Base-by-base conservation (phyloP, 2,888 invertebrate genomes). In the Taphrorychus bicolor region DNA sequence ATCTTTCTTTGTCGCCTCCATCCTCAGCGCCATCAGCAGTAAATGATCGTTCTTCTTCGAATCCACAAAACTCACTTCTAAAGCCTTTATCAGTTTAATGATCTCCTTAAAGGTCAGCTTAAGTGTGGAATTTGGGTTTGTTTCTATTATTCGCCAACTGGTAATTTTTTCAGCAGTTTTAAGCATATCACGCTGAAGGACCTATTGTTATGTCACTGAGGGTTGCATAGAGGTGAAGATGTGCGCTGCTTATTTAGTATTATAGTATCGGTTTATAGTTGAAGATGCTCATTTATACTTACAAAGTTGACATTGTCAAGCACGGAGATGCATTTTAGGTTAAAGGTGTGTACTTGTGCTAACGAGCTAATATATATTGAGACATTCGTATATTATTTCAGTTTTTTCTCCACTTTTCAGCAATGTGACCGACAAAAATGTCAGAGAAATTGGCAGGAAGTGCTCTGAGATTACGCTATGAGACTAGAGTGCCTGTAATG, bases 41-140 rank as follows among this genome's bases (percentile, higher is more conserved):
- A 76, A 72, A 18, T 75, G 72, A 56, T 81, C 79, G 23, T 74
- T 73, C 22, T 73, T 69, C 41, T 75, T 70, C 2, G 78, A 76
- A 54, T 77, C 73, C 2, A 73, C 51, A 41, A 79, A 69, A 66
- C 73, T 77, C 17, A 70, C 64, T 67, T 80, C 79, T 56, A 80
- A 57, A 58, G 45, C 16, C 22, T 61, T 60, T 5, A 68, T n/a
- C 2, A 63, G 16, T 2, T 24, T 45, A 2, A 16, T 7, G 9
- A 60, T 22, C 17, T 59, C 24, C 40, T 59, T 65, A 22, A 65
- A 18, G 7, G 21, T 24, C 21, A 19, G 16, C 17, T 51, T 63
- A 5, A 63, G 7, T 41, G 40, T 48, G 9, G n/a, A 24, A 5
- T 58, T 17, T 11, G 56, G 19, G 9, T 51, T 17, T 11, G 56